These are phyloP conservation scores for Peromyscus nudipes DNA, from an alignment of 2,797 vertebrate genomes.

Conservation along the genomic window DNA sequence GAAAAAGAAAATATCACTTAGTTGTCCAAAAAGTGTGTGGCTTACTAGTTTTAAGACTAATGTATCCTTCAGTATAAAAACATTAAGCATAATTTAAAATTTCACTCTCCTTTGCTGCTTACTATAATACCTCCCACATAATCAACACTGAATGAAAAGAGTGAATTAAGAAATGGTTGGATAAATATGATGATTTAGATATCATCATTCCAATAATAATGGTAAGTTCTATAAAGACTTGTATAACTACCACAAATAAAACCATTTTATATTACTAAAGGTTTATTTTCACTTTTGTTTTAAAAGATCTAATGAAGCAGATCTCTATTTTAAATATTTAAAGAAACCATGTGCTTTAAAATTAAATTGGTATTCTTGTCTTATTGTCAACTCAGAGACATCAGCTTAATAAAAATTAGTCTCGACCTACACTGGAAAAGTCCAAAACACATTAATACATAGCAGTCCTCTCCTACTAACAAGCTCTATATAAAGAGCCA, in stretches of 20 bases:
- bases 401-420: conserved; percentile 34
- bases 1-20: conserved; percentile 34
- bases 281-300: conserved; percentile 32
- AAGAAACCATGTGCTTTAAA: background rate
- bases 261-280: background rate
- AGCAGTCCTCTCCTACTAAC: background rate
- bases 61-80: background rate
- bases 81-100: background rate
- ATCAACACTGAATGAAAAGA: background rate
- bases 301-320: conserved; percentile 11
- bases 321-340: conserved; percentile 33
- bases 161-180: background rate
- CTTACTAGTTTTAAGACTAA: conserved; percentile 16
- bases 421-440: background rate
- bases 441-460: background rate
- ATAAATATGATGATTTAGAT: conserved; percentile 2
- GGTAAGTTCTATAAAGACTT: background rate
- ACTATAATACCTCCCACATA: background rate
- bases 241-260: background rate
- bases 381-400: conserved; percentile 2
- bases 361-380: background rate
- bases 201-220: background rate
- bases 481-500: background rate
- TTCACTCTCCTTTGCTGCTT: background rate
- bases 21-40: background rate